Evolutionary conservation across 2,797 vertebrate genomes (phyloP), one percentile per base, ranked within the genome.

Genomic region (Catharus ustulatus): DNA sequence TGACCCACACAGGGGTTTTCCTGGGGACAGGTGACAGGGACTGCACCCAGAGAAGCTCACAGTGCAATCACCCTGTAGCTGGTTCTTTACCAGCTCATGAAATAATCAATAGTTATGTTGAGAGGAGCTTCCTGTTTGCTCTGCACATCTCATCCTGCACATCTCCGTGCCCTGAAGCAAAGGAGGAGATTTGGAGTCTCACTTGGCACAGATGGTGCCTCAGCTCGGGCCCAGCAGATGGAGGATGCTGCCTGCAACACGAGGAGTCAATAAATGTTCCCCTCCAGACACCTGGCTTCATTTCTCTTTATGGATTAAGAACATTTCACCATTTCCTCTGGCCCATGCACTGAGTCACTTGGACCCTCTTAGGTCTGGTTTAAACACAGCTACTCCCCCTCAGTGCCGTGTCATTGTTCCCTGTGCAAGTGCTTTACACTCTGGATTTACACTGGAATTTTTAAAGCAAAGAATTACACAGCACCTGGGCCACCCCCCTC

Each of bases 81-180:
- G 55, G 54, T 46, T 85, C 45, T 62, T 92, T 71, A 84, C 77
- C 87, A 85, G 61, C 64, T 80, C 84, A 82, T 89, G 73, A 88
- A 92, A 57, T 69, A 94, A 96, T 95, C 95, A 20, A 71, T 61
- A 66, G 62, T 54, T 84, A 85, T 7, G 86, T 78, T 15, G 84
- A 29, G 55, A 90, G 64, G 46, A 49, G 29, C 27, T 90, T 90
- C 78, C 64, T 42, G 26, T 30, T 88, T 59, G 36, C 75, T 62
- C 48, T 6, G 0, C 26, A 1, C 45, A 6, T 59, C 71, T 83
- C 87, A 48, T 55, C 55, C 93, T 10, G 24, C 68, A 21, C 2
- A 81, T 10, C 85, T 66, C 23, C 22, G 54, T 83, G 46, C 64
- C 57, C 75, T 32, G 36, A 49, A 68, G 85, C 88, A 78, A 6